These are phyloP conservation scores for Anolis carolinensis DNA, from an alignment of 2,113 vertebrate species.

Conservation along the genomic window DNA sequence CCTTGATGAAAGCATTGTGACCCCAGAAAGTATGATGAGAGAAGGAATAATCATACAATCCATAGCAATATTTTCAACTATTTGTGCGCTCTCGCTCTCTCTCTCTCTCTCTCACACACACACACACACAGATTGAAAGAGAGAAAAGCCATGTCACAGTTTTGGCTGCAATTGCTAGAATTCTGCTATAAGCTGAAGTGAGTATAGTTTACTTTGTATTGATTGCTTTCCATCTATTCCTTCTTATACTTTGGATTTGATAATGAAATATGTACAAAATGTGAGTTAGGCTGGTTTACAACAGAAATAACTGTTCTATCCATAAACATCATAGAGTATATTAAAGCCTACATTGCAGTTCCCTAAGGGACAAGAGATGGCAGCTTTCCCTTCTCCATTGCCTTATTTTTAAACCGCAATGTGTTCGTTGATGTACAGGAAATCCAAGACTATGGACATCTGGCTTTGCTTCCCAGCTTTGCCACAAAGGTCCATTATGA, in stretches of 20 bases:
- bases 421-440: constrained; percentile 34
- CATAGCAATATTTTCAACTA: not conserved
- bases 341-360: not conserved
- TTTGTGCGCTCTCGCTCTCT: not conserved
- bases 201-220: not conserved
- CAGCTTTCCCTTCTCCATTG: not conserved
- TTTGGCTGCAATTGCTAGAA: not conserved
- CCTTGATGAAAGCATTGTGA: not conserved
- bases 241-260: not conserved
- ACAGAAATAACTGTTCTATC: constrained; percentile 1
- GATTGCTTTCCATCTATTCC: not conserved
- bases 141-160: not conserved
- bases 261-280: not conserved
- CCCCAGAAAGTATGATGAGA: not conserved
- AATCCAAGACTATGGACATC: constrained; percentile 37
- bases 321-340: not conserved
- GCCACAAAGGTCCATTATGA: constrained; percentile 27
- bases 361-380: constrained; percentile 18
- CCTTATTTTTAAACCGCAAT: constrained; percentile 30
- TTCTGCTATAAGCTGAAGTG: not conserved
- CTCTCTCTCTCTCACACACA: not conserved
- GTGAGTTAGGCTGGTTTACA: constrained; percentile 18
- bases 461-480: constrained; percentile 34
- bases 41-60: not conserved
- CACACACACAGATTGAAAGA: no score